phyloP scores from a whole-genome alignment of 2,888 invertebrate species.

The Acronicta psi region DNA sequence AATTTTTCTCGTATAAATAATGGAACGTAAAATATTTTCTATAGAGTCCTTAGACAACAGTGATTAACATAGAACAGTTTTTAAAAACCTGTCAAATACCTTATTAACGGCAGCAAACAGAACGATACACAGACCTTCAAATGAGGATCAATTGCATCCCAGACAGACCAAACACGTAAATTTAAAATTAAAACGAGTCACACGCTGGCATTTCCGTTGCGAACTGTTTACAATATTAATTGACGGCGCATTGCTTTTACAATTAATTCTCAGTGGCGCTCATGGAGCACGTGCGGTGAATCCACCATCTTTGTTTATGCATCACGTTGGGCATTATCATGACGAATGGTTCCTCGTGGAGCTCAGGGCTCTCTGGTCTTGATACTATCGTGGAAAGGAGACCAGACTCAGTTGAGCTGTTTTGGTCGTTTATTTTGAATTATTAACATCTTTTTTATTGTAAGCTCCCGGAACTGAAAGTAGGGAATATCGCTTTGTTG shows the following conservation, averaged over 20 bases:
- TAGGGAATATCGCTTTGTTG: conserved; percentile 15
- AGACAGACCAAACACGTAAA: conserved; percentile 29
- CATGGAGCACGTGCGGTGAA: conserved; percentile 53
- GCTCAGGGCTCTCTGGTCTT: conserved; percentile 22
- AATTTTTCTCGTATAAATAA: too few species aligned
- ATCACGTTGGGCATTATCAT: conserved; percentile 37
- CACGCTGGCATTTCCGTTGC: conserved; percentile 51
- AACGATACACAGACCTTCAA: conserved; percentile 10
- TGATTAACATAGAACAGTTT: too few species aligned
- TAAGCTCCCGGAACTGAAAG: conserved; percentile 42
- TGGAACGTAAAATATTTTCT: too few species aligned
- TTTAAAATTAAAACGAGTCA: conserved; percentile 46
- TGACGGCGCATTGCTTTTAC: conserved; percentile 40
- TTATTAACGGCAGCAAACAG: not conserved
- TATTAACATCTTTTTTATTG: too few species aligned
- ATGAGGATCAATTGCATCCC: conserved; percentile 15
- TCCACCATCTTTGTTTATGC: conserved; percentile 48
- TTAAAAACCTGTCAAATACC: too few species aligned
- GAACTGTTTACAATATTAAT: conserved; percentile 57
- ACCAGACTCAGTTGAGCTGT: conserved; percentile 33
- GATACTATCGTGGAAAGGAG: not conserved
- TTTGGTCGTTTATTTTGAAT: conserved; percentile 39
- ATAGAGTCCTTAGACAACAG: too few species aligned
- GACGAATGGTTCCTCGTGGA: conserved; percentile 27
- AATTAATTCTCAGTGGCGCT: conserved; percentile 55